phyloP scores from a whole-genome alignment of 2,113 vertebrate species.

The Hystrix cristata region DNA sequence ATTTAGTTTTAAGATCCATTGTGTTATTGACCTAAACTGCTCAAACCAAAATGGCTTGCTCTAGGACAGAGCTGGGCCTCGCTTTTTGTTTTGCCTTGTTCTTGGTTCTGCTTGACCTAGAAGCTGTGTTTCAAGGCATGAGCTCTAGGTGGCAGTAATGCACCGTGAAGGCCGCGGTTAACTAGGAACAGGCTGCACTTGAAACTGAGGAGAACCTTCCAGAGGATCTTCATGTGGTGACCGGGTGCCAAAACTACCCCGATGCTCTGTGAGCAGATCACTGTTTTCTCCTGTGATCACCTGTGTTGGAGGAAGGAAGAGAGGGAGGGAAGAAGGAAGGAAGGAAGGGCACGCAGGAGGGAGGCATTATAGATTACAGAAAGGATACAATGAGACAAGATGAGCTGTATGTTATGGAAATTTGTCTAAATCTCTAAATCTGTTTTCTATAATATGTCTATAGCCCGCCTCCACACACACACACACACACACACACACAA shows the following conservation, averaged over 20 bases:
- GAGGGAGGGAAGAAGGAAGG: not conserved
- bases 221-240: conserved; percentile 3
- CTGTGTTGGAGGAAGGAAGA: not conserved
- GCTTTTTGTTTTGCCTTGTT: not conserved
- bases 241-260: not conserved
- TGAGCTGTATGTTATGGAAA: not conserved
- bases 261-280: not conserved
- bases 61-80: not conserved
- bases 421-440: not conserved
- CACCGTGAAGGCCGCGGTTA: not conserved
- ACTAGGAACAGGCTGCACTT: accelerated
- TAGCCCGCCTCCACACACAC: too few species aligned
- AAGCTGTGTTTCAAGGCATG: conserved; percentile 36
- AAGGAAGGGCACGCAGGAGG: not conserved
- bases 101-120: not conserved
- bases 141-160: conserved; percentile 87
- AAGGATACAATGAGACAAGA: not conserved
- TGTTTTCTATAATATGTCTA: not conserved
- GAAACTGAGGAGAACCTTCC: not conserved
- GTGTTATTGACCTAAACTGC: not conserved
- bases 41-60: not conserved
- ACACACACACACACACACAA: not conserved
- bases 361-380: not conserved
- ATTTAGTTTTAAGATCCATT: not conserved
- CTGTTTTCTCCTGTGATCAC: not conserved